A percentile compares a stretch with the other conserved stretches of the same genome.
Conservation (phyloP, 2,797 vertebrate genomes). For the Bryconaethiops microstoma region DNA sequence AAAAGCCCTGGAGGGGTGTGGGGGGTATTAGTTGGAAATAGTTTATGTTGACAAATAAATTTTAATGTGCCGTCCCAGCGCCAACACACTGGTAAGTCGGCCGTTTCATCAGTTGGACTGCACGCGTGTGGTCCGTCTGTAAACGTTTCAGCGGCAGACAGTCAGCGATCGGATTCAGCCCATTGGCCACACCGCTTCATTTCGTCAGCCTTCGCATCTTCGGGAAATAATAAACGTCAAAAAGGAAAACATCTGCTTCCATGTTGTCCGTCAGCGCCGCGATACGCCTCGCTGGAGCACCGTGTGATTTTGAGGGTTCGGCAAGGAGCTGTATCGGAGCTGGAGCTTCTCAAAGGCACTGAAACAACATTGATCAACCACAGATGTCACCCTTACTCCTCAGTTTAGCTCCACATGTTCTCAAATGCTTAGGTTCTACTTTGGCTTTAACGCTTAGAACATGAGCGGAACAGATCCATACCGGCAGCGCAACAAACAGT, state of each 20-base stretch:
- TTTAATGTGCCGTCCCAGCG: conserved; percentile 54
- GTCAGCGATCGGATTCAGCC: background rate
- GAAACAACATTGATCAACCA: too few relatives aligned
- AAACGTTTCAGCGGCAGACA: conserved; percentile 43
- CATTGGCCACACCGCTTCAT: background rate
- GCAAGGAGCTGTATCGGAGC: background rate
- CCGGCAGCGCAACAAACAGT: too few relatives aligned
- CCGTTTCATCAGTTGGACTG: conserved; percentile 44
- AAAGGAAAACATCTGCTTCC: conserved; percentile 21
- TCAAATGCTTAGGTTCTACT: too few relatives aligned
- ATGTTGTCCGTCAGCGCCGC: conserved; percentile 7
- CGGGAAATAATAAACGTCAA: conserved; percentile 15
- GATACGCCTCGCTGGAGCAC: background rate
- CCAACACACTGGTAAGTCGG: conserved; percentile 48
- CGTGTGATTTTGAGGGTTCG: background rate
- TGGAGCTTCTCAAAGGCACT: too few relatives aligned
- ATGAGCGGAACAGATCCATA: too few relatives aligned
- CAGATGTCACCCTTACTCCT: too few relatives aligned
- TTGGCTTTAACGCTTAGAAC: too few relatives aligned
- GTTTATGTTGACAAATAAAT: conserved; percentile 77
- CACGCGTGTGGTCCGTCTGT: conserved; percentile 47
- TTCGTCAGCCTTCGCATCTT: conserved; percentile 16
- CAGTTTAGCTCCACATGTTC: too few relatives aligned
- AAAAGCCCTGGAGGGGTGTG: conserved; percentile 36
- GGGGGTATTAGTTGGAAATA: conserved; percentile 64